Evolutionary conservation across 2,888 invertebrate species (phyloP), one percentile per base, ranked within the genome.

Genomic region (Thelaira solivaga): DNA sequence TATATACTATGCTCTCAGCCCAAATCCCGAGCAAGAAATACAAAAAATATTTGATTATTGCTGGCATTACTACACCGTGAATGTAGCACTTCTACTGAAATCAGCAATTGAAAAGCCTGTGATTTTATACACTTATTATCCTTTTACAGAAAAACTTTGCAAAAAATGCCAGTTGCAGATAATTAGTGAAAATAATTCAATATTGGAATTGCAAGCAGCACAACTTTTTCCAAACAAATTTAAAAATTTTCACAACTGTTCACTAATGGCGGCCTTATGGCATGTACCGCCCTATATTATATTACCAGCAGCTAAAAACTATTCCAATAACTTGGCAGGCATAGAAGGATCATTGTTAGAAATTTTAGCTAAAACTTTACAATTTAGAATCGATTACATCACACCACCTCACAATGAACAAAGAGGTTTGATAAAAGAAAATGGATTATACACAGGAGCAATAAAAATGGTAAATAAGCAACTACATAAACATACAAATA

Each of bases 401-500:
- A 76, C 62, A 10, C 83, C 83, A 0, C 78, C 80, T 13, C 80
- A 82, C 67, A 76, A 80, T 51, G 78, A 81, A 10, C 80, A 80
- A 22, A 82, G 83, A 1, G 83, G 83, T 0, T 31, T 80, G 16
- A 59, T 81, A 2, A 36, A 59, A 20, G 6, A 7, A 4, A 59
- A 82, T 57, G 80, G 80, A 4, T 67, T 53, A 0, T 6, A 71
- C 2, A 82, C 81, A 4, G 82, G 82, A 7, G 82, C 80, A 1
- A 57, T 82, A 7, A 75, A 79, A 51, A 62, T 82, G 69, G 82
- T 81, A 64, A 43, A 1, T 11, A 34, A 34, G 11, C 2, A 1
- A 4, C 7, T 20, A 13, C 4, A 39, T n/a, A 13, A n/a, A 29
- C 1, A 26, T 43, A 5, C 10, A 24, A 0, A 13, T 13, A n/a